These are phyloP conservation scores for Gymnopithys bicolor DNA, from an alignment of 2,797 vertebrate genomes.

Conservation along the genomic window DNA sequence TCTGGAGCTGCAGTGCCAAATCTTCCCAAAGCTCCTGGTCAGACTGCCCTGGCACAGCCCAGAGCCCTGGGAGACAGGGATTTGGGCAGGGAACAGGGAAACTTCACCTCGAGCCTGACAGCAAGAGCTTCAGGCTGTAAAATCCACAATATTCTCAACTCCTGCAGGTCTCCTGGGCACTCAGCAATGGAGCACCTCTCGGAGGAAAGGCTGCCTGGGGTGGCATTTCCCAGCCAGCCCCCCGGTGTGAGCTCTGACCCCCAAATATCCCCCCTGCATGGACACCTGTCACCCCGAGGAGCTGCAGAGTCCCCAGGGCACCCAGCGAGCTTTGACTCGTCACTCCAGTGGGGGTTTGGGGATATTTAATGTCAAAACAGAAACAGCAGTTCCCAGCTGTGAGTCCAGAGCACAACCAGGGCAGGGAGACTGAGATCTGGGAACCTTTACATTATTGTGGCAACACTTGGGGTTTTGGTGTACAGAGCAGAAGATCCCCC, in stretches of 20 bases:
- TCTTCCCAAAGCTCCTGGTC: accelerated
- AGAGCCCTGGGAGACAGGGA: neutral
- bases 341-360: neutral
- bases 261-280: neutral
- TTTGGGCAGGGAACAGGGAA: neutral
- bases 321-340: neutral
- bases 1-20: neutral
- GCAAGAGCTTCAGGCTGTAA: neutral
- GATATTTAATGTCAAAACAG: neutral
- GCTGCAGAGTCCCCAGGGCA: neutral
- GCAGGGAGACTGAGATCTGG: neutral
- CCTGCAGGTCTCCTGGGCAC: neutral
- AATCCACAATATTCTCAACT: neutral
- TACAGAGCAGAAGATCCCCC: neutral
- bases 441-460: neutral
- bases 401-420: neutral
- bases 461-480: neutral
- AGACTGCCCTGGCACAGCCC: accelerated
- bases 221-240: neutral
- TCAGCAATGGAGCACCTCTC: neutral
- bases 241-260: neutral
- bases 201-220: neutral
- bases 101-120: accelerated
- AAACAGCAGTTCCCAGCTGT: neutral
- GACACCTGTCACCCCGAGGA: neutral